Evolutionary conservation across 92 coral and sea anemone species (phyloP).

Genomic region (Porites lobata): DNA sequence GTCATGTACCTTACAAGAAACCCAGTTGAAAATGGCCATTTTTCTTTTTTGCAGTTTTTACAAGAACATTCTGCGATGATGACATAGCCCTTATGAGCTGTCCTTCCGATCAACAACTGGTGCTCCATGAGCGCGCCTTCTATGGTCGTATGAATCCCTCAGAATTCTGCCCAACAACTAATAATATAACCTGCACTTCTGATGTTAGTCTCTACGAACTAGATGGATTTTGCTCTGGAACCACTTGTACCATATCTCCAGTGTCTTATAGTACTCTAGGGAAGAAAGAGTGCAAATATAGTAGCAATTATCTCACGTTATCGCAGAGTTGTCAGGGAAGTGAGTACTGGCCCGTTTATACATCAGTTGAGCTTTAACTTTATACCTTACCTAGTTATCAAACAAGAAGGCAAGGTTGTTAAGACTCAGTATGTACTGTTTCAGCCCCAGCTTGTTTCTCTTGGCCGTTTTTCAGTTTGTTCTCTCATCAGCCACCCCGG

Average conservation of each 20-base stretch:
- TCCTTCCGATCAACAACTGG: conserved; percentile 33
- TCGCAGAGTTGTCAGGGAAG: conserved; percentile 71
- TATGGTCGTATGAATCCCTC: conserved; percentile 49
- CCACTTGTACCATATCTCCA: conserved; percentile 4
- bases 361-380: no score
- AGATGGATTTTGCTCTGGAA: neutral
- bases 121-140: conserved; percentile 31
- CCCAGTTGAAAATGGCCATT: no score
- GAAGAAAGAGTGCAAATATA: conserved; percentile 25
- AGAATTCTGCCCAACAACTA: conserved; percentile 3
- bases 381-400: no score
- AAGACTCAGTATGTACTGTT: no score
- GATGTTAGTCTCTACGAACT: neutral
- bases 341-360: conserved; percentile 9
- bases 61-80: conserved; percentile 47
- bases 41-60: conserved; percentile 48
- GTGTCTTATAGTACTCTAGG: conserved; percentile 9
- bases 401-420: no score
- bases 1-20: neutral
- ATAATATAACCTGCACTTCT: neutral
- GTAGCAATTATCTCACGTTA: conserved; percentile 39
- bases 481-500: no score
- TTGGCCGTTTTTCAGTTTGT: no score
- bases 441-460: no score
- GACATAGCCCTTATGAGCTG: conserved; percentile 65